Base-by-base conservation (phyloP, 2,797 vertebrate species). In the Erithacus rubecula region DNA sequence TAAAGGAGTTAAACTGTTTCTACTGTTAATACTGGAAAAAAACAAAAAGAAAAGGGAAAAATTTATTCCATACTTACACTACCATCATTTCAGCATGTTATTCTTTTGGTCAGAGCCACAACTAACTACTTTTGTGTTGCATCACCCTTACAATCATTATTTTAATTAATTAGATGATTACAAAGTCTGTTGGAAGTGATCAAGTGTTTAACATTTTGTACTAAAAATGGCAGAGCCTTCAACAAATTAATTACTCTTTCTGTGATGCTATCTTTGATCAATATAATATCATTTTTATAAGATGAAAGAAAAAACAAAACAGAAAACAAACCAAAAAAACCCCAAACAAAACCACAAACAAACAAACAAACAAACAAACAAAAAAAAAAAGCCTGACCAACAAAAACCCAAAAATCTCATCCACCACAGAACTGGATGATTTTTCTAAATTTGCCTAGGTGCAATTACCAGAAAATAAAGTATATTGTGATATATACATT, bases 331-430 rank as follows among this genome's bases (percentile, higher is more conserved):
- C 10, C 23, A 22, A 46, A 44, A 22, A n/a, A n/a, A n/a, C n/a
- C n/a, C n/a, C 44, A 44, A 47, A 47, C 46, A 23, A 23, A 47
- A 47, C 14, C 22, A 21, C 46, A 24, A 46, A 7, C 41, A 46
- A 46, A 22, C 49, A 27, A 51, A 29, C 26, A 27, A 51, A 29
- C 0, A 16, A 34, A 13, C 1, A 37, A 43, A n/a, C 4, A 46
- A 24, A 59, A 23, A n/a, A n/a, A n/a, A n/a, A n/a, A 34, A 21
- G 5, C 1, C 15, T 6, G 11, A 34, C 3, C 4, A 39, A 26
- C 6, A 30, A n/a, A 75, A 20, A 0, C 3, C 7, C 4, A 12
- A 29, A 55, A 39, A 22, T n/a, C 16, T 27, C 30, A 68, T 7
- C 4, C 4, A 17, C 5, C 10, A 64, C 6, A 34, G 10, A 52